A percentile compares a stretch with the other conserved stretches of the same genome.
These are phyloP conservation scores for Callospermophilus lateralis DNA, from an alignment of 2,113 vertebrate genomes.

Conservation along the genomic window DNA sequence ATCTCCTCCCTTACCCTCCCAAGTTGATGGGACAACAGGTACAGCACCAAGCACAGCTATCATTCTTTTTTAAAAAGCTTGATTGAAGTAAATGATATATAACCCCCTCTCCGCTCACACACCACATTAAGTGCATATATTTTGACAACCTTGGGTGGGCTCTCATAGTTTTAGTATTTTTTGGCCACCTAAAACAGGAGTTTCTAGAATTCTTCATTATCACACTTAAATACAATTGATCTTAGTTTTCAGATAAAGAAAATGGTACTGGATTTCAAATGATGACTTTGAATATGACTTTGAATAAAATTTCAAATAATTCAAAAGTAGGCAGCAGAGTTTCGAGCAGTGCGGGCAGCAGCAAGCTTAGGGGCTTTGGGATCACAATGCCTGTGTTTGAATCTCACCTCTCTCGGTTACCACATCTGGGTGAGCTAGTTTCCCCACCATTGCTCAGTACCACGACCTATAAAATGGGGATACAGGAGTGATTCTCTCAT, in stretches of 20 bases:
- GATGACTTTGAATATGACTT: not conserved
- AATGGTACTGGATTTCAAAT: slow-evolving; percentile 35
- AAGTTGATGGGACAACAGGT: not conserved
- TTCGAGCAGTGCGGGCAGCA: not conserved
- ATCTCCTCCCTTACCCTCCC: not conserved
- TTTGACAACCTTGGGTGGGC: not conserved
- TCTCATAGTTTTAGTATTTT: not conserved
- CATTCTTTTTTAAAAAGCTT: not conserved
- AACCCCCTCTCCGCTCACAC: not conserved
- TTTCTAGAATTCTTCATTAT: slow-evolving; percentile 60
- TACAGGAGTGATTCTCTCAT: not conserved
- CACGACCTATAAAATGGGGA: not conserved
- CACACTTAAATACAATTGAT: not conserved
- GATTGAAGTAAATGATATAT: too few relatives aligned
- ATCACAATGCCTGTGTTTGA: not conserved
- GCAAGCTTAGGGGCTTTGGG: not conserved
- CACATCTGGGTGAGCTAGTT: not conserved
- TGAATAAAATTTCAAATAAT: slow-evolving; percentile 33
- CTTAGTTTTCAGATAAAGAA: not conserved
- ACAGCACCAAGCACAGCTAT: not conserved
- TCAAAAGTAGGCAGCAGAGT: not conserved
- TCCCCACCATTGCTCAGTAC: not conserved
- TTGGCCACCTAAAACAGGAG: not conserved
- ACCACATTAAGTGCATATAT: not conserved
- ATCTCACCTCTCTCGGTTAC: not conserved